Evolutionary conservation across 2,113 vertebrate genomes (phyloP).

Genomic region (Scortum barcoo): DNA sequence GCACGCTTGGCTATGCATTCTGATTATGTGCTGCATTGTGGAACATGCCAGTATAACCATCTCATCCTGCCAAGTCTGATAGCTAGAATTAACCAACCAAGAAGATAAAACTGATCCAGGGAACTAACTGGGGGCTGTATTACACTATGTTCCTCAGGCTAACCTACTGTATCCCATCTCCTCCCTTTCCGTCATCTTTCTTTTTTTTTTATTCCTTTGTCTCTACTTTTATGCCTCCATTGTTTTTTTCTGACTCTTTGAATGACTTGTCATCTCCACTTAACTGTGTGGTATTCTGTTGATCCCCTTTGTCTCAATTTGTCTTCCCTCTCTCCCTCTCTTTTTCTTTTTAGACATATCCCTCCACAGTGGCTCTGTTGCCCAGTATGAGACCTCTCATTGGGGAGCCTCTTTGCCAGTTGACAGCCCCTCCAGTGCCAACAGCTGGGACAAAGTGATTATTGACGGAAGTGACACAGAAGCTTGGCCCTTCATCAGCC

Average conservation of each 20-base stretch:
- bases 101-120: conserved; percentile 52
- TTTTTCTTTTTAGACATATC: conserved; percentile 86
- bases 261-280: not conserved
- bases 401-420: conserved; percentile 87
- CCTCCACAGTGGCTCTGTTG: conserved; percentile 87
- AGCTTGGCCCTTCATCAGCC: conserved; percentile 91
- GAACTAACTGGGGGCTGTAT: conserved; percentile 14
- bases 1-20: conserved; percentile 66
- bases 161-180: not conserved
- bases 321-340: not conserved
- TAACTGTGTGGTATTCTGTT: not conserved
- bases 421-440: conserved; percentile 85
- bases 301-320: conserved; percentile 2
- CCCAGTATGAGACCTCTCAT: conserved; percentile 93
- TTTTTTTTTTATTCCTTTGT: not conserved
- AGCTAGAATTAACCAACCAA: conserved; percentile 62
- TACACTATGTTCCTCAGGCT: conserved; percentile 44
- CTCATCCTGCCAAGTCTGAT: conserved; percentile 57
- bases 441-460: conserved; percentile 94
- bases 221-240: not conserved
- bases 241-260: not conserved
- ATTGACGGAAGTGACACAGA: conserved; percentile 91
- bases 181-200: not conserved
- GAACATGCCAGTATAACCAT: conserved; percentile 52
- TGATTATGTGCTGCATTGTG: conserved; percentile 67